These are phyloP conservation scores for Tadarida brasiliensis DNA, from an alignment of 2,797 vertebrate species.

Conservation along the genomic window DNA sequence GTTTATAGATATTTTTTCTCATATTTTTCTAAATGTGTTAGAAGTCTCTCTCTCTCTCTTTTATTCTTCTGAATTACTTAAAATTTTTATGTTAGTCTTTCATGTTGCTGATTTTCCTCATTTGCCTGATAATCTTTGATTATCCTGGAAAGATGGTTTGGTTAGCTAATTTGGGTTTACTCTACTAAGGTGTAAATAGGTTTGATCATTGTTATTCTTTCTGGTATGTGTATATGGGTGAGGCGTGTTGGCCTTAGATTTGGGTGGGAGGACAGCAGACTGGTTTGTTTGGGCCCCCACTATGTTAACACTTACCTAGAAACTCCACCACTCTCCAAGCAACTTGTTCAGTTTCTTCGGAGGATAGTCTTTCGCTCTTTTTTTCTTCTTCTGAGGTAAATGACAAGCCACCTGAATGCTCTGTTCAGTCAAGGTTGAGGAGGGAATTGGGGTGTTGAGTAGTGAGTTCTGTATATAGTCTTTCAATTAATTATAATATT, in stretches of 20 bases:
- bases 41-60: background rate
- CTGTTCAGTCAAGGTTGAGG: background rate
- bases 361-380: background rate
- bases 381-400: background rate
- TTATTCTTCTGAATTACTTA: slow-evolving; percentile 45
- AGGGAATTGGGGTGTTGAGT: background rate
- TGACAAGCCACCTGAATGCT: background rate
- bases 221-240: background rate
- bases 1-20: background rate
- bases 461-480: background rate
- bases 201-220: background rate
- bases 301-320: background rate
- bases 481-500: background rate
- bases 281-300: background rate
- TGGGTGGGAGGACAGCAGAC: background rate
- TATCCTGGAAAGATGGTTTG: background rate
- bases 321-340: background rate
- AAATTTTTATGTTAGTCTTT: slow-evolving; percentile 41
- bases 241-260: background rate
- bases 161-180: background rate
- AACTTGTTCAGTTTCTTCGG: background rate
- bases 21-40: slow-evolving; percentile 3
- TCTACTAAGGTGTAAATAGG: background rate
- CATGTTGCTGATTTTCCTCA: slow-evolving; percentile 4
- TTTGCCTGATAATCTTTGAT: background rate